phyloP scores from a whole-genome alignment of 2,888 invertebrate species.

The Rapana venosa region DNA sequence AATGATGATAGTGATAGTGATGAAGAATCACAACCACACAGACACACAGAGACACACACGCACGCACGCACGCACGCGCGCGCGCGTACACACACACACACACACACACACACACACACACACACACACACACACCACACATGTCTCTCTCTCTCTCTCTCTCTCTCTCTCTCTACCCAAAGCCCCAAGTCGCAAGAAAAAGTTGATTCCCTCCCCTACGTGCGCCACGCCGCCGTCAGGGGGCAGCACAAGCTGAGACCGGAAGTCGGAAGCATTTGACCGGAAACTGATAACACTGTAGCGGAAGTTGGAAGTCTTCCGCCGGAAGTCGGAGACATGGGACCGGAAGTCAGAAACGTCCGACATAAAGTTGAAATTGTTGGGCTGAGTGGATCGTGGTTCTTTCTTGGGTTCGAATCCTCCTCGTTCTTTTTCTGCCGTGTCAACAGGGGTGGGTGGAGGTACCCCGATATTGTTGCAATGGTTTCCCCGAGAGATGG shows the following conservation, averaged over 20 bases:
- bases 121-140: neutral
- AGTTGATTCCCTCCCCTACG: constrained; percentile 76
- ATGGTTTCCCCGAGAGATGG: neutral
- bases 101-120: neutral
- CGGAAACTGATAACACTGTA: constrained; percentile 31
- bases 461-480: neutral
- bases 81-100: neutral
- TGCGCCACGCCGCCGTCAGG: constrained; percentile 70
- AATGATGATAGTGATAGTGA: too few species aligned
- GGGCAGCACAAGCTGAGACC: constrained; percentile 67
- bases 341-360: too few species aligned
- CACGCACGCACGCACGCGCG: neutral
- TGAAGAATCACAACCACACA: neutral
- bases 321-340: too few species aligned
- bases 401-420: constrained; percentile 59
- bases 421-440: constrained; percentile 54
- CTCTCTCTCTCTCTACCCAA: constrained; percentile 57
- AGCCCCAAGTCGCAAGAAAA: constrained; percentile 76
- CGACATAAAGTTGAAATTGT: too few species aligned
- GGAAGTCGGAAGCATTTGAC: constrained; percentile 52
- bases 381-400: neutral
- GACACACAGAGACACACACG: neutral
- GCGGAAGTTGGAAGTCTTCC: too few species aligned
- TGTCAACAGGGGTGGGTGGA: neutral
- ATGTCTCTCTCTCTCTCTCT: too few species aligned